Conservation (phyloP, 2,888 invertebrate genomes). For the Metellina segmentata region DNA sequence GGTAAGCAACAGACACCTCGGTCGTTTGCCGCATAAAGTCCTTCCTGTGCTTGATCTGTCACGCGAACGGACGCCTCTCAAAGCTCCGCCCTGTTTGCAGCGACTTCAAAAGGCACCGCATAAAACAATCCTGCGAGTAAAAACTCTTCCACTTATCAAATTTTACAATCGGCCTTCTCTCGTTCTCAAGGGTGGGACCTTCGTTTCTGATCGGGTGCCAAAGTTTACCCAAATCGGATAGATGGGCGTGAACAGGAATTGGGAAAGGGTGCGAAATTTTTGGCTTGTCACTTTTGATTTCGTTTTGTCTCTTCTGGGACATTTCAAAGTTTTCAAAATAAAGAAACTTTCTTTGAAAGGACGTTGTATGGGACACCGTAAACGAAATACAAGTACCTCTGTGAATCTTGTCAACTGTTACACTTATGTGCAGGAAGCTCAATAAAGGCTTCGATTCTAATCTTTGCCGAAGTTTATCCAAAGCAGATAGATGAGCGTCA, state of each 20-base stretch:
- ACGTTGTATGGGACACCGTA: no score
- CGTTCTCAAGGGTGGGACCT: conserved; percentile 7
- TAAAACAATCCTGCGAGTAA: conserved; percentile 45
- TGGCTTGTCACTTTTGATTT: no score
- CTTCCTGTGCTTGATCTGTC: conserved; percentile 50
- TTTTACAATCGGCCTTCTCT: conserved; percentile 31
- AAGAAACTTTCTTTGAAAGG: no score
- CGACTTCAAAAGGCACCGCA: conserved; percentile 48
- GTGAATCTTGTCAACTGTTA: no score
- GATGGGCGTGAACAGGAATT: not conserved
- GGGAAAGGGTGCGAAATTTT: no score
- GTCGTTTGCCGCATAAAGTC: conserved; percentile 59
- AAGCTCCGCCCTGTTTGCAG: conserved; percentile 58
- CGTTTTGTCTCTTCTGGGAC: no score
- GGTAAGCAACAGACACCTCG: conserved; percentile 58
- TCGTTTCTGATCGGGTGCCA: not conserved
- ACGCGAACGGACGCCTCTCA: conserved; percentile 48
- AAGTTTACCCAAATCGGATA: conserved; percentile 37
- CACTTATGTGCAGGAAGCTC: no score
- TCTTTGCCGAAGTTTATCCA: no score
- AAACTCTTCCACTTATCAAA: conserved; percentile 49
- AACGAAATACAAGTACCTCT: no score
- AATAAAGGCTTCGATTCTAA: no score
- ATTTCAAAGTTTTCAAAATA: no score
- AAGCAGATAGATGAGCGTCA: no score